phyloP scores from a whole-genome alignment of 2,888 invertebrate species.

The Barypeithes pellucidus region DNA sequence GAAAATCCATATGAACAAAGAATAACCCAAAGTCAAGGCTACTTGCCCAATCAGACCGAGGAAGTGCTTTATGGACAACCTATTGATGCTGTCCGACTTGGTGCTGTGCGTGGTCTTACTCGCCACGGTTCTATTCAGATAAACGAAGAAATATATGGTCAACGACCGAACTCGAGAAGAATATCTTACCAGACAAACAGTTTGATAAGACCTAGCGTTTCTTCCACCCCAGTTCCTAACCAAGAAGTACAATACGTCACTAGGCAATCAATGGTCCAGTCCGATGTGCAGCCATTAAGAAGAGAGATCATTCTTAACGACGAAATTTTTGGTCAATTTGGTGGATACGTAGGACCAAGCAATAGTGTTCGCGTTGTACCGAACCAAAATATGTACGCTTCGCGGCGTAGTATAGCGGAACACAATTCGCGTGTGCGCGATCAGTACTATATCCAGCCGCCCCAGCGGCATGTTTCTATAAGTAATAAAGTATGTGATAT shows the following conservation, averaged over 20 bases:
- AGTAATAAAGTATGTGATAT: conserved; percentile 69
- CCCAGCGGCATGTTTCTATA: conserved; percentile 61
- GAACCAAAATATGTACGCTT: conserved; percentile 53
- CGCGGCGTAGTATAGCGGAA: conserved; percentile 58
- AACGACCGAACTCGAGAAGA: conserved; percentile 50
- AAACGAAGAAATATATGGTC: conserved; percentile 59
- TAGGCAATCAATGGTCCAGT: conserved; percentile 21
- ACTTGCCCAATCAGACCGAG: conserved; percentile 30
- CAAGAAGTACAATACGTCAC: conserved; percentile 24
- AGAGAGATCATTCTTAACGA: conserved; percentile 59
- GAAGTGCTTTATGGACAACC: conserved; percentile 53
- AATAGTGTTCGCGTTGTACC: conserved; percentile 19
- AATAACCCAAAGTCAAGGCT: conserved; percentile 4
- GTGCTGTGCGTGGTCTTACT: conserved; percentile 33
- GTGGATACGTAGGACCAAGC: conserved; percentile 55
- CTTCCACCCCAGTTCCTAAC: conserved; percentile 35
- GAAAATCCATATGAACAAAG: conserved; percentile 43
- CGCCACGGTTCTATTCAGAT: conserved; percentile 59
- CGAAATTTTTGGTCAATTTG: conserved; percentile 60
- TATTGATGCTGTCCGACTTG: conserved; percentile 47
- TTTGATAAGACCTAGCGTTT: conserved; percentile 14
- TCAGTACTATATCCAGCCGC: conserved; percentile 55
- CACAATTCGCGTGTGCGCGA: conserved; percentile 55
- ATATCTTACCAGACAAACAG: conserved; percentile 55
- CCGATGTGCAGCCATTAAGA: conserved; percentile 37